Evolutionary conservation across 2,888 invertebrate species (phyloP).

Genomic region (Omphaloscelis lunosa): DNA sequence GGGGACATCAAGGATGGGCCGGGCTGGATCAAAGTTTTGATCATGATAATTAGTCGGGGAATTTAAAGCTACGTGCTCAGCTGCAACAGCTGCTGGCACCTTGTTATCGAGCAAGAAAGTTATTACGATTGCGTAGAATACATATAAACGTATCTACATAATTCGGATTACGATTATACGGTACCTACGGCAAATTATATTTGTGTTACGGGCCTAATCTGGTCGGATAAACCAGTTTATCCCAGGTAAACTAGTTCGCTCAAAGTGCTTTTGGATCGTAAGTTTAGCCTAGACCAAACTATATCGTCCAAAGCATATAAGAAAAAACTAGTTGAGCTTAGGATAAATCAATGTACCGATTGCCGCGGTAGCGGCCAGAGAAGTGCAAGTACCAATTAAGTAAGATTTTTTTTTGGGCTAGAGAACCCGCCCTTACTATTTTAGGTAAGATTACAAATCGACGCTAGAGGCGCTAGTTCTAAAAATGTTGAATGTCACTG

Average conservation of each 20-base stretch:
- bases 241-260: neutral
- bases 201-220: constrained; percentile 11
- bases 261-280: neutral
- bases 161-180: constrained; percentile 16
- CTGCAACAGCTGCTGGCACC: too few species aligned
- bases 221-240: neutral
- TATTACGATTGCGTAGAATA: constrained; percentile 12
- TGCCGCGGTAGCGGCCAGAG: neutral
- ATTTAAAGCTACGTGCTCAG: too few species aligned
- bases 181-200: neutral
- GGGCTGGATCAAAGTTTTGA: too few species aligned
- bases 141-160: constrained; percentile 16
- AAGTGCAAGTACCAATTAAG: neutral
- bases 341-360: neutral
- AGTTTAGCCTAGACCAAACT: neutral
- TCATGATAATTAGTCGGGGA: too few species aligned
- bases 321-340: neutral
- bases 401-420: neutral
- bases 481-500: neutral
- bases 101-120: too few species aligned
- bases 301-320: neutral
- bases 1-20: too few species aligned
- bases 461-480: neutral
- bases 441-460: neutral
- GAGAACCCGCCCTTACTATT: neutral